These are phyloP conservation scores for Graphium colonna DNA, from an alignment of 2,888 invertebrate genomes.

Conservation along the genomic window DNA sequence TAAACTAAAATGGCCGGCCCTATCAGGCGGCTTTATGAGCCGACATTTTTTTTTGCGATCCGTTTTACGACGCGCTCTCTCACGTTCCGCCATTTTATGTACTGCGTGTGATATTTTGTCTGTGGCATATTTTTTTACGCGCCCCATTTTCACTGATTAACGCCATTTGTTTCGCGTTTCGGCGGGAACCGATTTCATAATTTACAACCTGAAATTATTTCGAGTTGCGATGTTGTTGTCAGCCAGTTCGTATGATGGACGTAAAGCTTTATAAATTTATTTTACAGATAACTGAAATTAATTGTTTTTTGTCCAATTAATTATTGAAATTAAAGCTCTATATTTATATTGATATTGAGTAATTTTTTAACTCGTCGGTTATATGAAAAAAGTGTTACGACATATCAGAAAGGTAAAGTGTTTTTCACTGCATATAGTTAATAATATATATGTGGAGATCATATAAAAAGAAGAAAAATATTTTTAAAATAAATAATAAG, in stretches of 20 bases:
- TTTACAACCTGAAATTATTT: constrained; percentile 3
- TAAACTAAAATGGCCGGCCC: constrained; percentile 10
- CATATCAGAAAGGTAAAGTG: too few relatives aligned
- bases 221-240: constrained; percentile 7
- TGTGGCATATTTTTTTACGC: constrained; percentile 16
- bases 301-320: too few relatives aligned
- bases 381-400: too few relatives aligned
- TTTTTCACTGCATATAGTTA: too few relatives aligned
- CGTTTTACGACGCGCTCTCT: constrained; percentile 9
- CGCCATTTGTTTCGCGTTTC: constrained; percentile 1
- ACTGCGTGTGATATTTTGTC: constrained; percentile 18
- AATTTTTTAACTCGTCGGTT: too few relatives aligned
- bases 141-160: constrained; percentile 14
- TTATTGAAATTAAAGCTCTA: too few relatives aligned
- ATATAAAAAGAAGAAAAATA: too few relatives aligned
- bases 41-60: constrained; percentile 13
- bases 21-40: constrained; percentile 19
- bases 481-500: too few relatives aligned
- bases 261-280: not conserved
- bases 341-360: too few relatives aligned
- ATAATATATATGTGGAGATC: too few relatives aligned
- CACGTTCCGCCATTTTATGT: too few relatives aligned
- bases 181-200: not conserved
- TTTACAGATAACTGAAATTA: too few relatives aligned
- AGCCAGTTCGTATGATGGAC: not conserved